These are phyloP conservation scores for Nomada fucata DNA, from an alignment of 2,888 invertebrate species.

Conservation along the genomic window DNA sequence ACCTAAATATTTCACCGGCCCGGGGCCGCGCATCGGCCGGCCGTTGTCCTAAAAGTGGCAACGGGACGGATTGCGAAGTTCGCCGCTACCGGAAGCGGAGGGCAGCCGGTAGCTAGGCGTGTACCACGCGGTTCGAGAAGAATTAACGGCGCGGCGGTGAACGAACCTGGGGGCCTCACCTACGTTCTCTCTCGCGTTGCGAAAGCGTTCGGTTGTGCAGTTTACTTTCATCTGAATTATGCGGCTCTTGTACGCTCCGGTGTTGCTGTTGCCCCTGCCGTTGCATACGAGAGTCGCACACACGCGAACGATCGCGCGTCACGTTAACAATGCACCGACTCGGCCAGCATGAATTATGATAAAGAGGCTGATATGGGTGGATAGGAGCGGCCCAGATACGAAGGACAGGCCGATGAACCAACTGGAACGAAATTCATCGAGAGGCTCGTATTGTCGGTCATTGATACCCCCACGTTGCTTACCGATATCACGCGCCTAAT, in stretches of 20 bases:
- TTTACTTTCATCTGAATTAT: conserved; percentile 77
- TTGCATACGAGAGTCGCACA: conserved; percentile 20
- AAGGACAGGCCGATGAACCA: conserved; percentile 78
- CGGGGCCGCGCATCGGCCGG: too few relatives aligned
- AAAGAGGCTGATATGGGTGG: conserved; percentile 77
- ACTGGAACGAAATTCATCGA: conserved; percentile 51
- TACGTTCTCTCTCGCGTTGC: conserved; percentile 60
- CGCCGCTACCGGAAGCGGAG: conserved; percentile 33
- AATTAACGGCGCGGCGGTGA: conserved; percentile 29
- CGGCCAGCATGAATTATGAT: conserved; percentile 77
- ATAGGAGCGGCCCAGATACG: conserved; percentile 79
- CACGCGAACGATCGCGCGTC: conserved; percentile 45
- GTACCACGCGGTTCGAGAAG: conserved; percentile 26
- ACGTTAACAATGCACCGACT: conserved; percentile 71
- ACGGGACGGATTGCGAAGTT: background rate
- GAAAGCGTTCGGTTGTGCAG: conserved; percentile 62
- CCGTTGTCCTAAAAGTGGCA: background rate
- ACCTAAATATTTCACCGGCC: background rate
- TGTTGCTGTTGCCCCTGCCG: conserved; percentile 9
- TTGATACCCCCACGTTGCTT: conserved; percentile 26
- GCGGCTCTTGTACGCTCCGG: conserved; percentile 57
- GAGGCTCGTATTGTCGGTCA: conserved; percentile 28
- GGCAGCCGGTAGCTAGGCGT: conserved; percentile 7
- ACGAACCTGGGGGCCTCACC: conserved; percentile 49
- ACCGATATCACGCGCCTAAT: conserved; percentile 14